Conservation (phyloP, 2,888 invertebrate genomes). For the Torymus aiolomorphi region DNA sequence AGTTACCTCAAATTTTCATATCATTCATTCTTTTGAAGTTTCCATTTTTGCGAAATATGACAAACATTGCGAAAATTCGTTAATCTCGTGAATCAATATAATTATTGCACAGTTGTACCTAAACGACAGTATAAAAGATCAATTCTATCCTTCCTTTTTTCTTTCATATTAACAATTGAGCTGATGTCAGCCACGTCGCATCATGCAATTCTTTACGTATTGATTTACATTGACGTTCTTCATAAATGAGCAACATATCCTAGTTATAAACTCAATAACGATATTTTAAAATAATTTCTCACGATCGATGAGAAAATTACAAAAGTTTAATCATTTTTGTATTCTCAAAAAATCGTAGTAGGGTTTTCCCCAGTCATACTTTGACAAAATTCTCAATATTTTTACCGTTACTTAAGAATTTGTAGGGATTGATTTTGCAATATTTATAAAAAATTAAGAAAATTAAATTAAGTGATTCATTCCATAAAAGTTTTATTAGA, state of each 20-base stretch:
- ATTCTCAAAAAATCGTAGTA: no score
- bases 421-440: no score
- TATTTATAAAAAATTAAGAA: background rate
- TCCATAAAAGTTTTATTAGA: no score
- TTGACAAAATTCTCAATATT: no score
- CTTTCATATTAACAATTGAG: slow-evolving; percentile 6
- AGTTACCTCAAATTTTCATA: slow-evolving; percentile 67
- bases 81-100: slow-evolving; percentile 52
- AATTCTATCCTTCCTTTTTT: background rate
- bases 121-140: slow-evolving; percentile 60
- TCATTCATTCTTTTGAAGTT: slow-evolving; percentile 63
- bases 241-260: background rate
- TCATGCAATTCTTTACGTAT: background rate
- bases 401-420: no score
- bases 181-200: no score
- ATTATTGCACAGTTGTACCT: slow-evolving; percentile 39
- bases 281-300: slow-evolving; percentile 7
- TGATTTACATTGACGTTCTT: slow-evolving; percentile 26
- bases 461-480: no score
- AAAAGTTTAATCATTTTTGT: slow-evolving; percentile 14
- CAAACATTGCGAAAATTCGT: slow-evolving; percentile 63
- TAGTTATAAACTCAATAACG: no score
- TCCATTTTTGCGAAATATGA: slow-evolving; percentile 60
- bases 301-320: slow-evolving; percentile 41
- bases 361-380: no score